Evolutionary conservation across 1,140 invertebrate species (phyloP).

Genomic region (Psilanteris sp.): DNA sequence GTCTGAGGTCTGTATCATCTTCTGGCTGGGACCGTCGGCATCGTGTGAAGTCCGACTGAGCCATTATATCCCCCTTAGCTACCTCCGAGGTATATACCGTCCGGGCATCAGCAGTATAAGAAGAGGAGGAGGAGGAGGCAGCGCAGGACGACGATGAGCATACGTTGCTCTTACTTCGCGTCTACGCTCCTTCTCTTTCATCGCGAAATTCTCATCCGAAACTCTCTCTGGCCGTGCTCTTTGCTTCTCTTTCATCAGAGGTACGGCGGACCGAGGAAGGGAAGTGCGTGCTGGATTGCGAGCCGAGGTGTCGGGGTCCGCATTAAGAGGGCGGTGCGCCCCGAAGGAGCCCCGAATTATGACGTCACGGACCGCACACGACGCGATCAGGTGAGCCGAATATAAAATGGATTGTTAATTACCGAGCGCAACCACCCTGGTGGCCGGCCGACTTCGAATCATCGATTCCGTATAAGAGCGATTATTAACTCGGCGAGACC

Average conservation of each 20-base stretch:
- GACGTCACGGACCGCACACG: constrained; percentile 80
- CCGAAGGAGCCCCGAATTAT: constrained; percentile 79
- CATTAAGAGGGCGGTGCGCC: constrained; percentile 79
- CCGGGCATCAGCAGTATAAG: constrained; percentile 60
- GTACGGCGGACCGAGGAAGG: constrained; percentile 47
- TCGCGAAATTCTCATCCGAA: constrained; percentile 52
- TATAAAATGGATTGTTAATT: constrained; percentile 80
- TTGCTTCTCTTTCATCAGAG: constrained; percentile 43
- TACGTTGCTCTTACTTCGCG: constrained; percentile 1
- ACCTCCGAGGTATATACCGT: constrained; percentile 73
- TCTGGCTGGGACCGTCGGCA: constrained; percentile 72
- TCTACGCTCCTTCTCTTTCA: constrained; percentile 36
- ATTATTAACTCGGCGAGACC: too few species aligned
- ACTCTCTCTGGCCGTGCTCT: constrained; percentile 31
- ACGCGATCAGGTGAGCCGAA: constrained; percentile 77
- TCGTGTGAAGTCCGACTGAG: constrained; percentile 79
- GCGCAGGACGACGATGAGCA: constrained; percentile 16
- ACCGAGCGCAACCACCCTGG: constrained; percentile 64
- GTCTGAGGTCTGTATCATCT: constrained; percentile 76
- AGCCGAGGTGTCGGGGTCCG: constrained; percentile 76
- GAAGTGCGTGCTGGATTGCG: constrained; percentile 74
- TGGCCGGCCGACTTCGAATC: constrained; percentile 50
- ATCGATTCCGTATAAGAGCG: too few species aligned
- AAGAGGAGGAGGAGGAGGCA: constrained; percentile 9
- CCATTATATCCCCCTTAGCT: constrained; percentile 76